Percentiles rank a stretch among this genome's conserved stretches.
These are phyloP conservation scores for Oceanites oceanicus DNA, from an alignment of 2,113 vertebrate species.

Conservation along the genomic window DNA sequence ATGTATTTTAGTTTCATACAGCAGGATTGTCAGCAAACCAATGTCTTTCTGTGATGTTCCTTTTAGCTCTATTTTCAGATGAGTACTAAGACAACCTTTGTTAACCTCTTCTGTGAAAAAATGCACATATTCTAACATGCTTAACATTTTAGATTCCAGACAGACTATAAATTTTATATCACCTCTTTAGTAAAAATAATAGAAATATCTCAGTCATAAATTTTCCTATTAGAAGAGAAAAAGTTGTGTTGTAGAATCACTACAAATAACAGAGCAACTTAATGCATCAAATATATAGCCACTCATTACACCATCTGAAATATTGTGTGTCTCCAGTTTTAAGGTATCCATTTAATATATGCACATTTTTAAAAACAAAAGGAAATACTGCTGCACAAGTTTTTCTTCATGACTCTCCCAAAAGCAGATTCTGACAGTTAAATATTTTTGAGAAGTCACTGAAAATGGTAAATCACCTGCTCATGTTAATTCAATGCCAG, in stretches of 20 bases:
- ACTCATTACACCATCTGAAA: not conserved
- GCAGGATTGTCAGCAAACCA: constrained; percentile 21
- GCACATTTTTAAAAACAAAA: not conserved
- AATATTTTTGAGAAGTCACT: not conserved
- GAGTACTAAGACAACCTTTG: not conserved
- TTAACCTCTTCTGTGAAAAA: not conserved
- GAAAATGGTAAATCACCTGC: not conserved
- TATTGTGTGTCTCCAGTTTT: not conserved
- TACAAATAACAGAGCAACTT: constrained; percentile 6
- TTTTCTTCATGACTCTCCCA: not conserved
- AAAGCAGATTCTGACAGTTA: not conserved
- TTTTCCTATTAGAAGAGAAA: not conserved
- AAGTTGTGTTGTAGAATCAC: not conserved
- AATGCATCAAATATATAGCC: not conserved
- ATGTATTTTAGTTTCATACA: constrained; percentile 21
- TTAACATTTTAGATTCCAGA: not conserved
- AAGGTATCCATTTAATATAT: not conserved
- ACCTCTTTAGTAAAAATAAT: not conserved
- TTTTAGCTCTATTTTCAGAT: not conserved
- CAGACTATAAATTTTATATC: not conserved
- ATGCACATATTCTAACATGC: not conserved
- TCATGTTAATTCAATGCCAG: not conserved
- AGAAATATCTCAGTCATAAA: not conserved
- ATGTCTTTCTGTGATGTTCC: not conserved
- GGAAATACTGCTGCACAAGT: not conserved